A percentile compares a stretch with the other conserved stretches of the same genome.
phyloP scores from a whole-genome alignment of 2,797 vertebrate genomes.

The Corythornis leucogaster region DNA sequence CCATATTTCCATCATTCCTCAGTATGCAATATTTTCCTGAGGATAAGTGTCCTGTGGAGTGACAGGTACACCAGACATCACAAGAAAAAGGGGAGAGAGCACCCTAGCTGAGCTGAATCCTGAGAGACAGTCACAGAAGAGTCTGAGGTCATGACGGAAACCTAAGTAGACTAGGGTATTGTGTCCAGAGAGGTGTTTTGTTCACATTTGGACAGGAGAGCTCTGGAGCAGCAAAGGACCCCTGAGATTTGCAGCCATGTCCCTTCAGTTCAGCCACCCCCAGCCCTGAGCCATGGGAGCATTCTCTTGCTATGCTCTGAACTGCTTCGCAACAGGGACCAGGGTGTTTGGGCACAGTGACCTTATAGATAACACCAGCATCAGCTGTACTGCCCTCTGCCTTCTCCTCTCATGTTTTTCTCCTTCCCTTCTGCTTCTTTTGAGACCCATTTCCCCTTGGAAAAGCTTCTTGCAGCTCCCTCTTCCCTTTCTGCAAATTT shows the following conservation, averaged over 20 bases:
- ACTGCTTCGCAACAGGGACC: not conserved
- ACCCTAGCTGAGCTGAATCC: not conserved
- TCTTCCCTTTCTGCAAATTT: not conserved
- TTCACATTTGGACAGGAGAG: not conserved
- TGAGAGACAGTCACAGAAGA: not conserved
- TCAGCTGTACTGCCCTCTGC: not conserved
- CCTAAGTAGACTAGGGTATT: not conserved
- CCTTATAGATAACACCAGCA: not conserved
- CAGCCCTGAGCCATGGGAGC: not conserved
- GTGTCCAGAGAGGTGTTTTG: not conserved
- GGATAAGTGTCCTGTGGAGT: not conserved
- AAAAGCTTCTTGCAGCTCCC: not conserved
- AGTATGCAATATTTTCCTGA: not conserved
- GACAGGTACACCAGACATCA: not conserved
- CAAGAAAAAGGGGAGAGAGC: not conserved
- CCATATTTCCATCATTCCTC: not conserved
- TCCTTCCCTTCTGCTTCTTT: not conserved
- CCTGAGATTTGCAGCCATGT: not conserved
- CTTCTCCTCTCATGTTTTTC: not conserved
- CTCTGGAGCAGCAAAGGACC: not conserved
- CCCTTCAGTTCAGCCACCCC: not conserved
- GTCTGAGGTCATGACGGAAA: not conserved
- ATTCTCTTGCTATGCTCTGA: not conserved
- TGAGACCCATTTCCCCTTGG: not conserved
- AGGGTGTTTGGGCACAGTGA: not conserved